A percentile compares a stretch with the other conserved stretches of the same genome.
phyloP scores from a whole-genome alignment of 2,888 invertebrate genomes.

The Ligdia adustata region DNA sequence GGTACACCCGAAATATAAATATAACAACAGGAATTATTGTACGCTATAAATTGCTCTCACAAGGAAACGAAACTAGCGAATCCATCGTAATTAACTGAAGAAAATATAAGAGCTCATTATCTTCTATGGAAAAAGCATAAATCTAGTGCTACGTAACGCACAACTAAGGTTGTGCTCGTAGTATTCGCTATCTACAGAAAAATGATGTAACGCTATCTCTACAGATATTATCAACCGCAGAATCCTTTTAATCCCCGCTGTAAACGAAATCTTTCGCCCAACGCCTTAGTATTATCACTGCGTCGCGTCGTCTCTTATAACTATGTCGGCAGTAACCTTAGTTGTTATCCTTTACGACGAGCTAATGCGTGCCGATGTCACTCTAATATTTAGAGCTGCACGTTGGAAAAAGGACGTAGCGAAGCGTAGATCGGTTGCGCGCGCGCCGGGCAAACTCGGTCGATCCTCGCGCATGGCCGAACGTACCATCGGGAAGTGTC shows the following conservation, averaged over 20 bases:
- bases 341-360: constrained; percentile 80
- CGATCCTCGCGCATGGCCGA: constrained; percentile 65
- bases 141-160: constrained; percentile 23
- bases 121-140: constrained; percentile 1
- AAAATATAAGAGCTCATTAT: too few relatives aligned
- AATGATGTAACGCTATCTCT: constrained; percentile 67
- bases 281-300: constrained; percentile 62
- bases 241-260: constrained; percentile 76
- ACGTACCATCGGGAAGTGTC: constrained; percentile 70
- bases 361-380: constrained; percentile 73
- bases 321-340: constrained; percentile 76
- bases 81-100: too few relatives aligned
- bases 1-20: too few relatives aligned
- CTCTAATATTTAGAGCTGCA: constrained; percentile 74
- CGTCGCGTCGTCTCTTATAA: constrained; percentile 61
- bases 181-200: constrained; percentile 48
- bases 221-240: constrained; percentile 66
- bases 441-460: constrained; percentile 71
- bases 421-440: constrained; percentile 55
- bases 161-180: constrained; percentile 24
- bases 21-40: too few relatives aligned
- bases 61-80: too few relatives aligned
- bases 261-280: constrained; percentile 78
- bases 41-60: too few relatives aligned
- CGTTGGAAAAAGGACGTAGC: constrained; percentile 77